These are phyloP conservation scores for Leuciscus waleckii DNA, from an alignment of 2,797 vertebrate species.

Conservation along the genomic window DNA sequence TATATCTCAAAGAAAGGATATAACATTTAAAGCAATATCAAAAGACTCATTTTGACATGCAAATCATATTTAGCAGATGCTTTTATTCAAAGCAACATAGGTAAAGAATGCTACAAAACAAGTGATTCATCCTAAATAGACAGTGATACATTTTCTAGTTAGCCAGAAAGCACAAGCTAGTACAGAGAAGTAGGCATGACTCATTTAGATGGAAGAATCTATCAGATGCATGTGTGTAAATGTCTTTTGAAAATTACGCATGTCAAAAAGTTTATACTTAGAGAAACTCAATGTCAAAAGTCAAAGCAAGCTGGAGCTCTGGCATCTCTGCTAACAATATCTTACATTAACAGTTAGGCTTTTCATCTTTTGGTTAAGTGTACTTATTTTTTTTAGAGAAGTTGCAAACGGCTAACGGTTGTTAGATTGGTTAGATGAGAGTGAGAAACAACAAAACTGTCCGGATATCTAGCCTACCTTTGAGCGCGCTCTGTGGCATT, in stretches of 20 bases:
- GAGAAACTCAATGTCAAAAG: neutral
- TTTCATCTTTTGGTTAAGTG: neutral
- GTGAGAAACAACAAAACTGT: neutral
- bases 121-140: neutral
- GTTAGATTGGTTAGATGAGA: neutral
- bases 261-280: neutral
- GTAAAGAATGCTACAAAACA: neutral
- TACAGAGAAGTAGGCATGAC: neutral
- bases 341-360: neutral
- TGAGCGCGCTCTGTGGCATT: conserved; percentile 84
- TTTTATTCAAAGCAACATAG: neutral
- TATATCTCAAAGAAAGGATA: neutral
- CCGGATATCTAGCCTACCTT: conserved; percentile 74
- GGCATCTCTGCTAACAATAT: neutral
- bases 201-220: neutral
- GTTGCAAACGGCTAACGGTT: neutral
- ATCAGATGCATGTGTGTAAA: neutral
- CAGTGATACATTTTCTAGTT: neutral
- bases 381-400: too few relatives aligned
- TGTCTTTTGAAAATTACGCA: neutral
- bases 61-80: neutral
- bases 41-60: neutral
- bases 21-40: neutral
- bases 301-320: neutral
- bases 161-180: neutral